These are phyloP conservation scores for Cordilura impudica DNA, from an alignment of 2,888 invertebrate genomes.

Conservation along the genomic window DNA sequence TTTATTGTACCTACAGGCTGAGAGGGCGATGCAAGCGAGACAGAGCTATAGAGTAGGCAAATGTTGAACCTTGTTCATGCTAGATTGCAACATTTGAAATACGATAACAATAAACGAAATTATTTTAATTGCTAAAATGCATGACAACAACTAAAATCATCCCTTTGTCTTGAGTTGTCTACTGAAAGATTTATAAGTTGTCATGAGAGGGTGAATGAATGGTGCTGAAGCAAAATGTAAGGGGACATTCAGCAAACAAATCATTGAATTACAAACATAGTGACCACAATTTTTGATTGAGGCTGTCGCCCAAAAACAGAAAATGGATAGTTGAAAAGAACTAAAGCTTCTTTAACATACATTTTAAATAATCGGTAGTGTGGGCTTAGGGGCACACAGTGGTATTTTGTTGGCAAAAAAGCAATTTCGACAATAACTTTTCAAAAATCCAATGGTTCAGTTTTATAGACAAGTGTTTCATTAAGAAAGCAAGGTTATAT, in stretches of 20 bases:
- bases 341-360: too few relatives aligned
- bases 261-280: slow-evolving; percentile 13
- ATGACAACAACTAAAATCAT: slow-evolving; percentile 45
- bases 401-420: too few relatives aligned
- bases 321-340: neutral
- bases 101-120: slow-evolving; percentile 61
- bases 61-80: slow-evolving; percentile 45
- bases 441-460: too few relatives aligned
- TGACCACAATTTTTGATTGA: slow-evolving; percentile 39
- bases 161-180: slow-evolving; percentile 20
- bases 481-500: too few relatives aligned
- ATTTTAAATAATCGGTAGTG: too few relatives aligned
- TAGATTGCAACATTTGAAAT: slow-evolving; percentile 57
- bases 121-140: slow-evolving; percentile 58
- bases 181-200: slow-evolving; percentile 26
- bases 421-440: too few relatives aligned
- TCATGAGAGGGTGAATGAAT: neutral
- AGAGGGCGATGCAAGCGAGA: slow-evolving; percentile 23
- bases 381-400: too few relatives aligned
- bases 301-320: neutral
- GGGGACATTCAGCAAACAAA: neutral
- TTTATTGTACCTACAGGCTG: slow-evolving; percentile 30
- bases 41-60: slow-evolving; percentile 24
- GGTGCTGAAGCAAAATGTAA: neutral
- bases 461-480: too few relatives aligned